phyloP scores from a whole-genome alignment of 2,888 invertebrate genomes.

The Drosophila birchii region DNA sequence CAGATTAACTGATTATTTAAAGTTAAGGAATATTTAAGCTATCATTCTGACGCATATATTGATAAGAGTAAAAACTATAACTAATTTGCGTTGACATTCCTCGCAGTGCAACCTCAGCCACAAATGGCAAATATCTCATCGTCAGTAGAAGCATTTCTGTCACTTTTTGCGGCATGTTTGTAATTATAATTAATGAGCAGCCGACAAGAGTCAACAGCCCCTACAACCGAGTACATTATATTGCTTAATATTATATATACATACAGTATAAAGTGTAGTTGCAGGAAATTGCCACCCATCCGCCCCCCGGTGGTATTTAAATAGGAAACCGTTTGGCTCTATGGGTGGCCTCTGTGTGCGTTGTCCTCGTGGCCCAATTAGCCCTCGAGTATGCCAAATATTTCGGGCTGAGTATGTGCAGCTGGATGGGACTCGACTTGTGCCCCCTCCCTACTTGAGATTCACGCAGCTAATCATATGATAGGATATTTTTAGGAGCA shows the following conservation, averaged over 20 bases:
- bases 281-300: not conserved
- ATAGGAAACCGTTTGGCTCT: conserved; percentile 25
- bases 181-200: conserved; percentile 76
- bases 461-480: conserved; percentile 6
- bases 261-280: conserved; percentile 18
- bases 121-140: conserved; percentile 23
- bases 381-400: conserved; percentile 23
- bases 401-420: conserved; percentile 11
- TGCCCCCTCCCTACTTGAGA: not conserved
- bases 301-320: conserved; percentile 17
- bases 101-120: conserved; percentile 10
- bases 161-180: conserved; percentile 48
- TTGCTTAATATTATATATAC: not conserved
- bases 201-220: conserved; percentile 49
- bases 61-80: not conserved
- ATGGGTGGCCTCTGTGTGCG: conserved; percentile 31
- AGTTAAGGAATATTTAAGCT: not conserved
- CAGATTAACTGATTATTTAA: not conserved
- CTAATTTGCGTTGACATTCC: not conserved
- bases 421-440: conserved; percentile 7
- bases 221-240: not conserved
- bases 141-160: conserved; percentile 23
- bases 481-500: conserved; percentile 25
- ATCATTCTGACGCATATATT: not conserved
- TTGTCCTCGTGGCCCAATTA: conserved; percentile 58